phyloP scores from a whole-genome alignment of 2,888 invertebrate genomes.

The Therioaphis trifolii region DNA sequence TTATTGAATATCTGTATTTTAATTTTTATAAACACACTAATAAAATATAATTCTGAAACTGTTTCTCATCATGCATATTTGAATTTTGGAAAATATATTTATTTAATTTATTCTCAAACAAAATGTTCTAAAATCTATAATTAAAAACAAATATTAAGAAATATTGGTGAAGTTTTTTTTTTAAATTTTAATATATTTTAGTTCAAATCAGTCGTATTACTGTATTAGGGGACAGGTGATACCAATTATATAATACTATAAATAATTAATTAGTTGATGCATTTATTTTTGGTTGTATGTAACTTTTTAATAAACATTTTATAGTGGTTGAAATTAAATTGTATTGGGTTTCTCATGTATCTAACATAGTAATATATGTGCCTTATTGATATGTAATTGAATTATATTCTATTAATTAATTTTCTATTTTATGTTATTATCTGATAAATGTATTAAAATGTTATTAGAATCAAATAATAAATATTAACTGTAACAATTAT shows the following conservation, averaged over 20 bases:
- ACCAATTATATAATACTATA: neutral
- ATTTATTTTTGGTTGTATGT: neutral
- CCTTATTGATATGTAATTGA: neutral
- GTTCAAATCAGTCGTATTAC: neutral
- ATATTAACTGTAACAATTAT: neutral
- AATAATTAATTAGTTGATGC: neutral
- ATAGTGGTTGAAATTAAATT: constrained; percentile 2
- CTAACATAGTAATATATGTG: constrained; percentile 16
- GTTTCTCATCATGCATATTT: no score
- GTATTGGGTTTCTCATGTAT: neutral
- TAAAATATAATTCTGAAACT: no score
- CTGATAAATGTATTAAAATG: neutral
- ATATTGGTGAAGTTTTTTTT: no score
- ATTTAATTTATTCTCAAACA: no score
- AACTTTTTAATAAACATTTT: neutral
- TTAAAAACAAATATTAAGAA: no score
- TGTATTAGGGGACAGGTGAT: neutral
- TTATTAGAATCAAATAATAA: neutral
- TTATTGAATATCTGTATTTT: neutral
- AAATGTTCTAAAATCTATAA: no score
- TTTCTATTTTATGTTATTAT: constrained; percentile 6
- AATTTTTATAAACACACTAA: neutral
- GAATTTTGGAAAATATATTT: no score
- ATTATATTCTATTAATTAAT: neutral
- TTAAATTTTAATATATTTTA: neutral